These are phyloP conservation scores for Trimorus sp. DNA, from an alignment of 2,888 invertebrate species.

Conservation along the genomic window DNA sequence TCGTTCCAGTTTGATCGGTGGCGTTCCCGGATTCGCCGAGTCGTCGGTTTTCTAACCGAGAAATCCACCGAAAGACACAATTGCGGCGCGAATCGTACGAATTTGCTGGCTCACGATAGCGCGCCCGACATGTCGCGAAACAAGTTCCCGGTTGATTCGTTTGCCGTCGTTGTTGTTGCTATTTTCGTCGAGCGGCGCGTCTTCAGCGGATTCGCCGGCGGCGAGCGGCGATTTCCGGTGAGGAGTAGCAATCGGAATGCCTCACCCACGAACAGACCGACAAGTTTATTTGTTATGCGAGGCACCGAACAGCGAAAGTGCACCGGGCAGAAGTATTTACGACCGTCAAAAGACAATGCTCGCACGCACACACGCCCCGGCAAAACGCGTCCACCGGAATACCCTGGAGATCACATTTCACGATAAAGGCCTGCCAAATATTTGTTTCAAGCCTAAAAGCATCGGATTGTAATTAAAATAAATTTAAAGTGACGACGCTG, in stretches of 20 bases:
- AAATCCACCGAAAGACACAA: too few species aligned
- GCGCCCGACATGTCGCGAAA: too few species aligned
- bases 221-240: constrained; percentile 41
- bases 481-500: constrained; percentile 53
- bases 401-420: constrained; percentile 43
- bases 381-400: constrained; percentile 48
- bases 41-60: constrained; percentile 9
- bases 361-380: constrained; percentile 49
- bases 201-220: too few species aligned
- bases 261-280: constrained; percentile 56
- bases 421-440: constrained; percentile 57
- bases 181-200: too few species aligned
- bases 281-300: constrained; percentile 65
- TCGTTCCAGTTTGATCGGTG: constrained; percentile 15
- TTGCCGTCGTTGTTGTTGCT: too few species aligned
- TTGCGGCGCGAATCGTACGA: too few species aligned
- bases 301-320: constrained; percentile 67
- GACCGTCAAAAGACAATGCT: constrained; percentile 76
- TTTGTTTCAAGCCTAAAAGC: constrained; percentile 58
- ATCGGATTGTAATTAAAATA: constrained; percentile 56
- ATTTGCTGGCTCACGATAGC: too few species aligned
- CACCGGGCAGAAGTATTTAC: constrained; percentile 74
- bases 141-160: too few species aligned
- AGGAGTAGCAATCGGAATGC: constrained; percentile 54
- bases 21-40: constrained; percentile 3